Evolutionary conservation across 2,113 vertebrate species (phyloP), one percentile per base, ranked within the genome.

Genomic region (Gallinago paraguaiae): DNA sequence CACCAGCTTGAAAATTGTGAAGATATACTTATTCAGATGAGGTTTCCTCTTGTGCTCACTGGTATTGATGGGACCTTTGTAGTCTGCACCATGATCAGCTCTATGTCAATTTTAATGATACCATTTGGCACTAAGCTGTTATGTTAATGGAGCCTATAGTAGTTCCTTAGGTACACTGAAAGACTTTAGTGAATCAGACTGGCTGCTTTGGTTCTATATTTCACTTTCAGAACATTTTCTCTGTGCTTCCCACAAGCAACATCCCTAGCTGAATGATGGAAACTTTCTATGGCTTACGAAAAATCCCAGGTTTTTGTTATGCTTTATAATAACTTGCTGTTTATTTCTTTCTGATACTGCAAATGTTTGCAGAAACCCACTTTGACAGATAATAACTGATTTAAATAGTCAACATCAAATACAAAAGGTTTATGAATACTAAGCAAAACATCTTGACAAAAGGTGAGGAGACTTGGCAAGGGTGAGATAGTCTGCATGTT

Each of bases 381-480:
- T 93, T 91, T 91, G 79, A 30, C 57, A 88, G 80, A 85, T 71
- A 95, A 92, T 94, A 88, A 90, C 13, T 6, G 61, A 93, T 97
- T 94, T 92, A 95, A 97, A 93, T 76, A 78, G 90, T 50, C 54
- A 86, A 63, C 81, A 88, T 94, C 79, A 86, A 95, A 90, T 78
- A 80, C 71, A 91, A 94, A 95, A 93, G 85, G 56, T 71, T 95
- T 88, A 80, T 65, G 85, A 93, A 93, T 88, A 88, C 78, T 75
- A 71, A 96, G 84, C 48, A 91, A 90, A 95, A 78, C 90, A 69
- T 92, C 87, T 90, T 72, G 90, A 80, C 64, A 88, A 69, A 95
- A 94, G 94, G 82, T 83, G 92, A 92, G 35, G 56, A 83, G 69
- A 45, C 41, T 90, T 89, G 72, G 67, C 43, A 56, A 39, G 45